These are phyloP conservation scores for Saimiri boliviensis DNA, from an alignment of 2,113 vertebrate genomes.

Conservation along the genomic window DNA sequence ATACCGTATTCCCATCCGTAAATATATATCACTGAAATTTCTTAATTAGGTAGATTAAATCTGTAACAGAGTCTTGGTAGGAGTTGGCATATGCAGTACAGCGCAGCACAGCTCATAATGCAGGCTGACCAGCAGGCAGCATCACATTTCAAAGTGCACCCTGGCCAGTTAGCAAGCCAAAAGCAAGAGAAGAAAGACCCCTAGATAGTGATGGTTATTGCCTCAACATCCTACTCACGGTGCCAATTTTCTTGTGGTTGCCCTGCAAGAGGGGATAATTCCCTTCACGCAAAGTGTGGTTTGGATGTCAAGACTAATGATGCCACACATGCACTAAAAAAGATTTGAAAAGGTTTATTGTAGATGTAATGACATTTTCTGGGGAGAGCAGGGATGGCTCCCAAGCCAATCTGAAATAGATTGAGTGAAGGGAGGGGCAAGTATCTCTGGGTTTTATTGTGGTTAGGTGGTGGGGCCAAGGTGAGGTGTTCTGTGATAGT, in stretches of 20 bases:
- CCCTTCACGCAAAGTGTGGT: background rate
- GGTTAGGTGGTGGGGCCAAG: background rate
- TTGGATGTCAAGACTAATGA: background rate
- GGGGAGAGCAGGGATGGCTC: background rate
- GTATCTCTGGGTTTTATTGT: constrained; percentile 35
- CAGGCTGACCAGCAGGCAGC: background rate
- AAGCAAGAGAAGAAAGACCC: background rate
- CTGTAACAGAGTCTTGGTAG: background rate
- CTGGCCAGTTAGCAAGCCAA: constrained; percentile 1
- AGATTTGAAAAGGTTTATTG: background rate
- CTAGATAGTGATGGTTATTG: background rate
- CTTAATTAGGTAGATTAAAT: constrained; percentile 20
- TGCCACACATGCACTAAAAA: background rate
- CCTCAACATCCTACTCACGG: constrained; percentile 7
- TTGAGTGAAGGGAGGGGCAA: background rate
- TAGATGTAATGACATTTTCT: constrained; percentile 5
- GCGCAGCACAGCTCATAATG: background rate
- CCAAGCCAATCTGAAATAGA: constrained; percentile 6
- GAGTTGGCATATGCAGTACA: background rate
- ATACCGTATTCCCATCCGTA: background rate
- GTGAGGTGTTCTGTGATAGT: background rate
- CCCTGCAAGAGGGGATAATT: background rate
- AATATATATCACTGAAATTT: background rate
- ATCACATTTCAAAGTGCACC: background rate
- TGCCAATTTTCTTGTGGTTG: background rate